A percentile compares a stretch with the other conserved stretches of the same genome.
Conservation (phyloP, 2,113 vertebrate species). For the Orcinus orca region DNA sequence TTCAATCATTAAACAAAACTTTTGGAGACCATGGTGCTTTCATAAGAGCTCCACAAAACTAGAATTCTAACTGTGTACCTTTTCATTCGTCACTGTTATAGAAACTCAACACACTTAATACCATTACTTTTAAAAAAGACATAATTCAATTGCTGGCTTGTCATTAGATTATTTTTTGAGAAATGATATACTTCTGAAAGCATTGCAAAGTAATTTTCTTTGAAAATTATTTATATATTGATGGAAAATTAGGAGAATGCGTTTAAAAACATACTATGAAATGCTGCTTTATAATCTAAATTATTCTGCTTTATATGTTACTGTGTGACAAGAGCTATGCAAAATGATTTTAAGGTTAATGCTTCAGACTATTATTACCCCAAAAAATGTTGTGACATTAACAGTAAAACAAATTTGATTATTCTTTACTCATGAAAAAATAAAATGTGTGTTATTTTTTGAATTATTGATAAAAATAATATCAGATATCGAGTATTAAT, state of each 20-base stretch:
- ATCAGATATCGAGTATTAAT: background rate
- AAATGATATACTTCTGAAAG: background rate
- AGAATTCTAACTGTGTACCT: background rate
- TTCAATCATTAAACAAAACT: background rate
- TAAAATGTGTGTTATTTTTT: background rate
- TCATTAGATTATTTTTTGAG: background rate
- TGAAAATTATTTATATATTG: background rate
- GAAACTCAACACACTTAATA: background rate
- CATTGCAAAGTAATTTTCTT: background rate
- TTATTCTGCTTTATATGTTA: background rate
- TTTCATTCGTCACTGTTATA: background rate
- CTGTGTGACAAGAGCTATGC: background rate
- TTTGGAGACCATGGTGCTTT: background rate
- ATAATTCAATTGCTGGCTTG: background rate
- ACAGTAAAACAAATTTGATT: background rate
- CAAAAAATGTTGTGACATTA: background rate
- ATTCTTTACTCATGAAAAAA: background rate
- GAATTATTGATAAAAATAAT: background rate
- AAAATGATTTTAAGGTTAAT: background rate
- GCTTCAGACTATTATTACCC: background rate
- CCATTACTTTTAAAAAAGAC: background rate
- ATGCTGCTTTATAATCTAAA: background rate
- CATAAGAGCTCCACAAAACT: background rate
- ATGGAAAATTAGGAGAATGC: background rate
- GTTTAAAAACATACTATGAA: background rate